Evolutionary conservation across 64 coral and sea anemone genomes (phyloP).

Genomic region (Montipora capricornis): DNA sequence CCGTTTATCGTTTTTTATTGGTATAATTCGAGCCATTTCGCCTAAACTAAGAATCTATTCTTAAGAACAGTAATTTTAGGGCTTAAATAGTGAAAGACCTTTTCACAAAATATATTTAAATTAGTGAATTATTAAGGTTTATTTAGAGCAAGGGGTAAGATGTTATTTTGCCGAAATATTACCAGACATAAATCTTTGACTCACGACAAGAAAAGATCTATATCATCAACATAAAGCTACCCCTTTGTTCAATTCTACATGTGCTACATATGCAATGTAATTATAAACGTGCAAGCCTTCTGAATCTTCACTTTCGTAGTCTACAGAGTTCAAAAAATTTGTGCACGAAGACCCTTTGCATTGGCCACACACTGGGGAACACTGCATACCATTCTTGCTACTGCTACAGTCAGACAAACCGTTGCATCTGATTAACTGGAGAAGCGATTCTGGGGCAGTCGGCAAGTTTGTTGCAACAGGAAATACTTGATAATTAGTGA

Average conservation of each 20-base stretch:
- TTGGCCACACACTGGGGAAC: slow-evolving; percentile 30
- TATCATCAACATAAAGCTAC: too few relatives aligned
- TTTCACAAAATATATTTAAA: too few relatives aligned
- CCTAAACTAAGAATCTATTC: too few relatives aligned
- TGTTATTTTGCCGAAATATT: too few relatives aligned
- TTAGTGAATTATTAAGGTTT: too few relatives aligned
- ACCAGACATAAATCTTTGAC: too few relatives aligned
- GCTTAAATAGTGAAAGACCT: too few relatives aligned
- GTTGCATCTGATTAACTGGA: slow-evolving; percentile 50
- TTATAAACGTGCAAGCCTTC: neutral
- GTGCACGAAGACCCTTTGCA: slow-evolving; percentile 34
- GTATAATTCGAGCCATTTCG: too few relatives aligned
- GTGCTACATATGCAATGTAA: neutral
- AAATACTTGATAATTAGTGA: slow-evolving; percentile 21
- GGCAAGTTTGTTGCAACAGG: slow-evolving; percentile 35
- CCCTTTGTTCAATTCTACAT: slow-evolving; percentile 6
- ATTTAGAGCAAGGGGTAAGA: too few relatives aligned
- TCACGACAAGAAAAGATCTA: too few relatives aligned
- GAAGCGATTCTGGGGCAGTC: slow-evolving; percentile 50
- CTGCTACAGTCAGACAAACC: slow-evolving; percentile 17
- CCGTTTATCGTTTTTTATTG: too few relatives aligned
- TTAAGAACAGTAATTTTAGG: too few relatives aligned
- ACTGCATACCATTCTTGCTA: slow-evolving; percentile 57
- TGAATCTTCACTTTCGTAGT: slow-evolving; percentile 36
- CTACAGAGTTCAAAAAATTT: slow-evolving; percentile 1